Evolutionary conservation across 1,140 invertebrate genomes (phyloP), one percentile per base, ranked within the genome.

Genomic region (Trichonephila clavata): DNA sequence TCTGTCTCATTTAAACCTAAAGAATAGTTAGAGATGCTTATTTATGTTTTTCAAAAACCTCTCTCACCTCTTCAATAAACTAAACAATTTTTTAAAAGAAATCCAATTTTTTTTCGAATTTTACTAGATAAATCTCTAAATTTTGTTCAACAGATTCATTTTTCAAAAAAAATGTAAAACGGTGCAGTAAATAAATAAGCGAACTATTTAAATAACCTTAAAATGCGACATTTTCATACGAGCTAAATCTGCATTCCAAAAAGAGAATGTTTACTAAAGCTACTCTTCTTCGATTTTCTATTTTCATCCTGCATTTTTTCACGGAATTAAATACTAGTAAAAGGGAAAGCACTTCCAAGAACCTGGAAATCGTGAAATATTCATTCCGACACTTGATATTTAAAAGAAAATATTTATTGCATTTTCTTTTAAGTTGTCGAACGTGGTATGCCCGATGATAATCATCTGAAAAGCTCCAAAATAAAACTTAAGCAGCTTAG

Each of bases 371-470:
- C 88, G 81, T 90, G 88, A 90, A 90, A 90, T 90, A 90, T 81
- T 90, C 71, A 90, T 90, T 90, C 57, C 32, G 20, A 1, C 43
- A 80, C 68, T 80, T 43, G 50, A 60, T 90, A 50, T 90, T 81
- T 81, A 81, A 77, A 81, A 7, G 50, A 90, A 90, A 90, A 90
- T 90, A 50, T 90, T 90, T 90, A 90, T 90, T 90, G 60, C 68
- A 90, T 90, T 90, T 90, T 77, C 88, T 60, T 4, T 20, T 77
- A 80, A 80, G 71, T 57, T 61, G 20, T 20, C 24, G 27, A 80
- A 90, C 27, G 24, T 21, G 16, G 18, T 43, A 24, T 7, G 61
- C 10, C 39, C 18, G 61, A 24, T 89, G 86, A 89, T 89, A 89
- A 89, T 89, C 32, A 63, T 71, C 59, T 89, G 86, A 57, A 89